These are phyloP conservation scores for Gymnocheta viridis DNA, from an alignment of 2,888 invertebrate genomes.

Conservation along the genomic window DNA sequence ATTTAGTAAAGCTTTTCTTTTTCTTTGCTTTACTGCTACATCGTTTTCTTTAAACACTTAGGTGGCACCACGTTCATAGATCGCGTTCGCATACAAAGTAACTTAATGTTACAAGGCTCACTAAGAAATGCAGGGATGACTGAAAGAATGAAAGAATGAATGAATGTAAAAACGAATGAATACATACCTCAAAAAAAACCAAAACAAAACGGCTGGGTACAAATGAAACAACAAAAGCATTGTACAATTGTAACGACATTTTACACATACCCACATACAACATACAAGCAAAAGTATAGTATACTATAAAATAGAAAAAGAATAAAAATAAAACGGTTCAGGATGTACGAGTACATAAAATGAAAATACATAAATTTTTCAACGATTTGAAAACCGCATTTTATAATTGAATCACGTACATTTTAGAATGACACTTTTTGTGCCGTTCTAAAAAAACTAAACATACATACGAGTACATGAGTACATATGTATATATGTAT, in stretches of 20 bases:
- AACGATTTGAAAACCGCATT: slow-evolving; percentile 81
- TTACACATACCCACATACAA: neutral
- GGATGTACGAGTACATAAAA: slow-evolving; percentile 66
- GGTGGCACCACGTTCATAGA: slow-evolving; percentile 53
- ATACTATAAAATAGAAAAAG: slow-evolving; percentile 10
- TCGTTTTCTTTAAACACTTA: slow-evolving; percentile 38
- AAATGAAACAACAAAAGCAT: slow-evolving; percentile 27
- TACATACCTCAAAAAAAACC: slow-evolving; percentile 57
- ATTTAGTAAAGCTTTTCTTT: slow-evolving; percentile 6
- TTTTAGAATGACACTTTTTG: slow-evolving; percentile 75
- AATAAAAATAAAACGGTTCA: slow-evolving; percentile 73
- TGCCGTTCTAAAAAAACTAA: slow-evolving; percentile 38
- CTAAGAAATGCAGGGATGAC: slow-evolving; percentile 44
- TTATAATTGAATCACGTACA: slow-evolving; percentile 82
- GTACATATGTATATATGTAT: too few species aligned
- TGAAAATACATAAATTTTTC: slow-evolving; percentile 80
- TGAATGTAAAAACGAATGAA: slow-evolving; percentile 37
- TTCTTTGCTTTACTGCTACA: neutral
- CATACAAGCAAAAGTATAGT: neutral
- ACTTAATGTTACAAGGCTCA: slow-evolving; percentile 54
- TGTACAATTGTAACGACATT: slow-evolving; percentile 52
- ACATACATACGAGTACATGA: too few species aligned
- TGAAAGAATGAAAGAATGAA: neutral
- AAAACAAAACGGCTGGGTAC: slow-evolving; percentile 28
- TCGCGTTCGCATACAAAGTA: slow-evolving; percentile 67